Evolutionary conservation across 2,888 invertebrate genomes (phyloP), one percentile per base, ranked within the genome.

Genomic region (Spisula solida): DNA sequence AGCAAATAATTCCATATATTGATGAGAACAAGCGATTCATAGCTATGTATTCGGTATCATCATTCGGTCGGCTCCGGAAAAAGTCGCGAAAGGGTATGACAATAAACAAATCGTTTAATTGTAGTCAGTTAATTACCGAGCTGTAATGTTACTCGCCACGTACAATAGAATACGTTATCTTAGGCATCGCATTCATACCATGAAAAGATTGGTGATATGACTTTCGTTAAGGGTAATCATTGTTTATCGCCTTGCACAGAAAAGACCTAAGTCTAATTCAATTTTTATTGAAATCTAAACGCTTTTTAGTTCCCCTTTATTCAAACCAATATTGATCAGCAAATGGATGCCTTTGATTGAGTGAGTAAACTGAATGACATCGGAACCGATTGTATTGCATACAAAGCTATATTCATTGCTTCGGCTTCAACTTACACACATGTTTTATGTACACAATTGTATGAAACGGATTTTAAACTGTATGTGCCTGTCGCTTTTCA

Each of bases 341-440:
- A 75, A 75, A 75, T 34, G 29, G 75, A 75, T 75, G 75, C 34
- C 75, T 75, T 34, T 75, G 75, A 75, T 34, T 75, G 75, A 75
- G 34, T 34, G 75, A 31, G 75, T 75, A 75, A 75, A 70, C 16
- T 31, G 70, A 70, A 70, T 70, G 6, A n/a, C 70, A 31, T 70
- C 31, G 70, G 31, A 70, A 75, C 14, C 4, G 34, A 75, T 75
- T 75, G 75, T 75, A 75, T 18, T 75, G 75, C 75, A 75, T 75
- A 31, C 18, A 75, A 75, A 60, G 31, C 12, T 18, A 31, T 75
- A 75, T 75, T 75, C 75, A 75, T 75, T 34, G 29, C 75, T 25
- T 16, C 2, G 31, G 75, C 31, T 75, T 75, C 75, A 75, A 75
- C 75, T 75, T 75, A 75, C 75, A 75, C 31, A 29, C 75, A 75